Evolutionary conservation across 2,797 vertebrate genomes (phyloP).

Genomic region (Rhynchotus rufescens): DNA sequence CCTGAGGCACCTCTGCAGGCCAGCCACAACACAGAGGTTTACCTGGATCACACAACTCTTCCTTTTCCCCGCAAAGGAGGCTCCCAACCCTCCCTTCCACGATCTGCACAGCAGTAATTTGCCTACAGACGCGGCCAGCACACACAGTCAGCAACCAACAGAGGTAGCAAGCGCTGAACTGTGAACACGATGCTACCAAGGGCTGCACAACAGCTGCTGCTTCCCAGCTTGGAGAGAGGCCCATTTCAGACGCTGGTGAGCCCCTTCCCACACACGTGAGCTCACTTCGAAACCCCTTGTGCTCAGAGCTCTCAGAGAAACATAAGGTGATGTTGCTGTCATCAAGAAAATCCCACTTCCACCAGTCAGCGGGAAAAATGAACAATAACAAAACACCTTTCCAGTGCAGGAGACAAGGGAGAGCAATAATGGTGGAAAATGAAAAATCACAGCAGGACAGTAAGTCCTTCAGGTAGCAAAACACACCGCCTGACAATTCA

Average conservation of each 20-base stretch:
- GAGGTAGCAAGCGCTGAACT: background rate
- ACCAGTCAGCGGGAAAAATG: background rate
- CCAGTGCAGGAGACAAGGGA: background rate
- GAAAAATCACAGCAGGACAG: background rate
- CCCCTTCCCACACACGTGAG: background rate
- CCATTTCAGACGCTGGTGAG: constrained; percentile 33
- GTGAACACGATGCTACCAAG: background rate
- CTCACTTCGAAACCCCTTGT: constrained; percentile 14
- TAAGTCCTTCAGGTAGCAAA: constrained; percentile 33
- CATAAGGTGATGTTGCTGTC: constrained; percentile 34
- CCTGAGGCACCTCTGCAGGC: background rate
- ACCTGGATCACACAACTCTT: too few species aligned
- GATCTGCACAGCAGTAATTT: background rate
- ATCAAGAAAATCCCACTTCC: background rate
- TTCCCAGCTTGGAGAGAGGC: constrained; percentile 1
- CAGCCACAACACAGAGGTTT: too few species aligned
- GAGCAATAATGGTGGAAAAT: background rate
- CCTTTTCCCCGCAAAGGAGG: background rate
- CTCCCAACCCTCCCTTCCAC: background rate
- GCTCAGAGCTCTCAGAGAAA: constrained; percentile 35
- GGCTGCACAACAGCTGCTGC: constrained; percentile 20
- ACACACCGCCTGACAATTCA: background rate
- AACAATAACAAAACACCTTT: background rate
- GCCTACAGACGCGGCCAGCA: rapidly evolving
- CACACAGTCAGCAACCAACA: background rate